Evolutionary conservation across 2,797 vertebrate genomes (phyloP).

Genomic region (Rhinogobio ventralis): DNA sequence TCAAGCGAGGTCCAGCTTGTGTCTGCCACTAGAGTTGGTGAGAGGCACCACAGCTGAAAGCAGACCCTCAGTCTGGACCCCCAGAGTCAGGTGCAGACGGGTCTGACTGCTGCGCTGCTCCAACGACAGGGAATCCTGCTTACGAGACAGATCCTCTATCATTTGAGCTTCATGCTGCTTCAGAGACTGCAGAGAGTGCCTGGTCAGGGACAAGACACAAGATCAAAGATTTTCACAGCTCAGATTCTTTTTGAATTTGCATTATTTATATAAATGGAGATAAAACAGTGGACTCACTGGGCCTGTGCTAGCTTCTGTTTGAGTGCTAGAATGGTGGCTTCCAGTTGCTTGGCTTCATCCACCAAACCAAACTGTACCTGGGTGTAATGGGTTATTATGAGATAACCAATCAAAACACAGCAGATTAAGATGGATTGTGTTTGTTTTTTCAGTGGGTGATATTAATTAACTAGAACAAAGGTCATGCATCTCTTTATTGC

Average conservation of each 20-base stretch:
- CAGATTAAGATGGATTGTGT: constrained; percentile 20
- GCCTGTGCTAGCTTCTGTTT: constrained; percentile 85
- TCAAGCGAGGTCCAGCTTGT: constrained; percentile 67
- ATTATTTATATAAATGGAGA: not conserved
- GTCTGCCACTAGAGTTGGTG: constrained; percentile 76
- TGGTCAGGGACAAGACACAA: constrained; percentile 51
- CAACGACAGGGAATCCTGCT: constrained; percentile 76
- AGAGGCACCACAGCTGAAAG: constrained; percentile 66
- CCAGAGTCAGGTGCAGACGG: constrained; percentile 62
- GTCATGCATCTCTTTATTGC: not conserved
- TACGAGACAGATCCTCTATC: constrained; percentile 74
- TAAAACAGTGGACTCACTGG: constrained; percentile 80
- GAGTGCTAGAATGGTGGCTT: constrained; percentile 78
- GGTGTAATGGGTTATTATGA: constrained; percentile 6
- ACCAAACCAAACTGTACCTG: constrained; percentile 89
- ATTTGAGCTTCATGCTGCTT: constrained; percentile 74
- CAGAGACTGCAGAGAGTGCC: constrained; percentile 76
- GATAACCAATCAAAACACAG: not conserved
- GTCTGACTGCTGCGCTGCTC: constrained; percentile 75
- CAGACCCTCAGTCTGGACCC: constrained; percentile 14
- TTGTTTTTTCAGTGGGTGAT: constrained; percentile 1
- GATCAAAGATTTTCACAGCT: not conserved
- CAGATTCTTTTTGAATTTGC: not conserved
- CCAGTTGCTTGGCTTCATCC: constrained; percentile 85
- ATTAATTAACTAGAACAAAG: not conserved